A percentile compares a stretch with the other conserved stretches of the same genome.
Conservation (phyloP, 2,797 vertebrate genomes). For the Myotis findleyi region DNA sequence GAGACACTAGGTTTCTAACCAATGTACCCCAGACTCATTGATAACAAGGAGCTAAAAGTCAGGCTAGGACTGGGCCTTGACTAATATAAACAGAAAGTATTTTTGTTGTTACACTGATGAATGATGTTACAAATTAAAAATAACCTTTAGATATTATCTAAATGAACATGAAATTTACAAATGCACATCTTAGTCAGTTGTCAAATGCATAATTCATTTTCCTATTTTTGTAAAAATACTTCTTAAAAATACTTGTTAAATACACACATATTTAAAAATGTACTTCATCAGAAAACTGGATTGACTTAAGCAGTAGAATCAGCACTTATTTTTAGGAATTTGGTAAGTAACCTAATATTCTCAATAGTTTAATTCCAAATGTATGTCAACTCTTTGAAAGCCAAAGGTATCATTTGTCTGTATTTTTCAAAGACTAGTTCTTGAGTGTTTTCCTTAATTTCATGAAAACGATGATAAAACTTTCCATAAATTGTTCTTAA, state of each 20-base stretch:
- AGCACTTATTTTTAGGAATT: neutral
- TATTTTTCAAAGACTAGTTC: neutral
- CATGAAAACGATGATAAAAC: neutral
- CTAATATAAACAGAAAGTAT: neutral
- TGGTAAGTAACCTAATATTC: neutral
- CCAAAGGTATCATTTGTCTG: neutral
- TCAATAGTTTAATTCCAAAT: neutral
- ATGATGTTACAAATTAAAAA: neutral
- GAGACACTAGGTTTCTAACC: neutral
- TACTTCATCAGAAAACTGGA: neutral
- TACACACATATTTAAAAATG: neutral
- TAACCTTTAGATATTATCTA: neutral
- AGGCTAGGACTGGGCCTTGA: neutral
- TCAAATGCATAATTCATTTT: neutral
- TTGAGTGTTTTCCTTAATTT: neutral
- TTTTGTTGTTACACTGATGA: neutral
- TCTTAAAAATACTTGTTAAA: slow-evolving; percentile 19
- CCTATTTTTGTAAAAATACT: neutral
- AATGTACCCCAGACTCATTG: neutral
- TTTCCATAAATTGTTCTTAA: neutral
- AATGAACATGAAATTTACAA: neutral
- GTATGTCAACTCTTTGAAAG: neutral
- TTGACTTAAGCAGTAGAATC: neutral
- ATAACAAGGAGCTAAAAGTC: neutral
- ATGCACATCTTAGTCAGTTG: neutral